Evolutionary conservation across 2,113 vertebrate species (phyloP).

Genomic region (Hyperopisus bebe): DNA sequence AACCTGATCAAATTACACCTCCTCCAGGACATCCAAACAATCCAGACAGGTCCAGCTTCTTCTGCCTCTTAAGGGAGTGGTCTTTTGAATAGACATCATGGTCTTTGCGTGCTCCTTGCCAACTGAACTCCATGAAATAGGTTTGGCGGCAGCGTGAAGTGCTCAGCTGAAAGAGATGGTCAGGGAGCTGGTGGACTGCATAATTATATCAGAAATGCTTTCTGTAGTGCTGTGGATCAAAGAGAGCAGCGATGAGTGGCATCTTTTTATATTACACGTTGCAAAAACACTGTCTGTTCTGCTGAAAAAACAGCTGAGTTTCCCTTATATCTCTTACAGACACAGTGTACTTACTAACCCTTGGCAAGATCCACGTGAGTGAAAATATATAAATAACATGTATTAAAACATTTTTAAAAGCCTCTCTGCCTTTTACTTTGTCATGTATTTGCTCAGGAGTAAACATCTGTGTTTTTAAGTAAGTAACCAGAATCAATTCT

Average conservation of each 20-base stretch:
- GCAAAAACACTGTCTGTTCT: background rate
- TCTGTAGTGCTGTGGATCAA: background rate
- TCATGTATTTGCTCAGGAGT: background rate
- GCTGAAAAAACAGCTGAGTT: background rate
- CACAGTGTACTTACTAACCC: background rate
- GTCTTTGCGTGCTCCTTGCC: background rate
- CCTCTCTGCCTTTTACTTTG: background rate
- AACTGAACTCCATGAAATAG: background rate
- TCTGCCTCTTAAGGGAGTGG: background rate
- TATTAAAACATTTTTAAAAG: background rate
- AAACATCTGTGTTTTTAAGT: background rate
- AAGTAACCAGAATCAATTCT: background rate
- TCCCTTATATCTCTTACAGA: background rate
- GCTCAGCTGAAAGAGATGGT: background rate
- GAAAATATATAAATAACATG: background rate
- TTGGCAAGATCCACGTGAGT: background rate
- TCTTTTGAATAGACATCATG: background rate
- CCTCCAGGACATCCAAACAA: background rate
- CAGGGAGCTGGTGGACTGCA: background rate
- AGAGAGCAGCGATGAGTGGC: background rate
- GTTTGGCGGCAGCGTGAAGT: background rate
- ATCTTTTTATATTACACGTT: background rate
- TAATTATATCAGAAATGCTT: background rate
- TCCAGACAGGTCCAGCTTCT: background rate
- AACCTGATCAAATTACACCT: background rate